Evolutionary conservation across 1,140 invertebrate species (phyloP).

Genomic region (Megathymus violae): DNA sequence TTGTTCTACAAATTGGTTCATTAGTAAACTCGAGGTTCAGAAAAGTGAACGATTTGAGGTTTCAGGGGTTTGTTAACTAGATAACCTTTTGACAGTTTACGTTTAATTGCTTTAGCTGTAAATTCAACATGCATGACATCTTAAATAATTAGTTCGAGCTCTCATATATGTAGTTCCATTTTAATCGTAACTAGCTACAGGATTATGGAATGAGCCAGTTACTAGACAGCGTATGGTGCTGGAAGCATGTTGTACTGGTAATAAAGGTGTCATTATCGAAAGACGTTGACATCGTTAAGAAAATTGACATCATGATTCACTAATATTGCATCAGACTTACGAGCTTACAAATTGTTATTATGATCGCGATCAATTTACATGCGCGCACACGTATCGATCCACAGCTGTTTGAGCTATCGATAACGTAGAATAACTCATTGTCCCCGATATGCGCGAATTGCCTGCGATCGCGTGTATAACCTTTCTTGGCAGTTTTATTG

Average conservation of each 20-base stretch:
- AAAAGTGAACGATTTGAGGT: constrained; percentile 3
- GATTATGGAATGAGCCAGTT: too few relatives aligned
- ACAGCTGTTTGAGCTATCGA: constrained; percentile 72
- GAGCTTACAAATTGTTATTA: constrained; percentile 57
- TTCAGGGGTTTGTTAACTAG: constrained; percentile 12
- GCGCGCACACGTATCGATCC: constrained; percentile 42
- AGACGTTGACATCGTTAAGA: not conserved
- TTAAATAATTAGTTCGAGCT: too few relatives aligned
- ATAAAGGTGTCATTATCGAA: too few relatives aligned
- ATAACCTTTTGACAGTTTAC: constrained; percentile 10
- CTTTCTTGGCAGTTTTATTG: constrained; percentile 20
- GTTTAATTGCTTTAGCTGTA: constrained; percentile 11
- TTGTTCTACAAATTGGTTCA: constrained; percentile 1
- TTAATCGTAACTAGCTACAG: too few relatives aligned
- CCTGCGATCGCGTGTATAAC: constrained; percentile 32
- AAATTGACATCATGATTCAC: constrained; percentile 59
- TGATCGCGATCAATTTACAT: constrained; percentile 52
- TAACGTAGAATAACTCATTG: constrained; percentile 57
- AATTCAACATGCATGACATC: constrained; percentile 8
- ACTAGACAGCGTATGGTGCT: not conserved
- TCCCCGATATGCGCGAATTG: constrained; percentile 35
- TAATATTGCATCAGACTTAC: constrained; percentile 64
- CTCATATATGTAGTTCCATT: too few relatives aligned
- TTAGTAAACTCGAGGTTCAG: constrained; percentile 1
- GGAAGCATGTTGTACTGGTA: too few relatives aligned